Percentiles rank a stretch among this genome's conserved stretches.
Conservation (phyloP, 2,113 vertebrate species). For the Rhinolophus sinicus region DNA sequence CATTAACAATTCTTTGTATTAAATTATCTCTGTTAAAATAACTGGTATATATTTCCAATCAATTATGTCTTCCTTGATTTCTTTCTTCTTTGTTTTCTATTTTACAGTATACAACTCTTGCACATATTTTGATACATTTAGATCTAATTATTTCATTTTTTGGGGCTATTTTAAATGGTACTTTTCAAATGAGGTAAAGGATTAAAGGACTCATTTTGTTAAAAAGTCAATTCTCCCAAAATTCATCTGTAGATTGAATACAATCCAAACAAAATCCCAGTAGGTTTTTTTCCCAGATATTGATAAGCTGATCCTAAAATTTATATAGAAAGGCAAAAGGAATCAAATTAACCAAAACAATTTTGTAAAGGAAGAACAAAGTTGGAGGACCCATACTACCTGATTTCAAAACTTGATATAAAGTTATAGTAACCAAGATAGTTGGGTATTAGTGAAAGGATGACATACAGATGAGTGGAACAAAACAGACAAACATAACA, state of each 20-base stretch:
- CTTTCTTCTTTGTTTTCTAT: neutral
- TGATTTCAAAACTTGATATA: conserved; percentile 31
- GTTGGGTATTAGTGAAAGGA: neutral
- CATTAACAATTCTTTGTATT: conserved; percentile 25
- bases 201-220: neutral
- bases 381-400: neutral
- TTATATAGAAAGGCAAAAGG: neutral
- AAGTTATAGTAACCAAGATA: neutral
- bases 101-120: neutral
- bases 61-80: neutral
- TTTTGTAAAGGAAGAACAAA: neutral
- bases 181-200: conserved; percentile 11
- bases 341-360: conserved; percentile 4
- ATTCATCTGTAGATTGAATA: conserved; percentile 17
- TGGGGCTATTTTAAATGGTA: neutral
- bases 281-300: neutral
- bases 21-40: conserved; percentile 15
- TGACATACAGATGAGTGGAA: neutral
- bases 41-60: neutral
- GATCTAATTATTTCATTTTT: neutral
- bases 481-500: neutral
- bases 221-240: neutral
- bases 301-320: neutral
- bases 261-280: neutral
- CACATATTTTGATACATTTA: neutral